phyloP scores from a whole-genome alignment of 2,888 invertebrate species.

The Nebria brevicollis region DNA sequence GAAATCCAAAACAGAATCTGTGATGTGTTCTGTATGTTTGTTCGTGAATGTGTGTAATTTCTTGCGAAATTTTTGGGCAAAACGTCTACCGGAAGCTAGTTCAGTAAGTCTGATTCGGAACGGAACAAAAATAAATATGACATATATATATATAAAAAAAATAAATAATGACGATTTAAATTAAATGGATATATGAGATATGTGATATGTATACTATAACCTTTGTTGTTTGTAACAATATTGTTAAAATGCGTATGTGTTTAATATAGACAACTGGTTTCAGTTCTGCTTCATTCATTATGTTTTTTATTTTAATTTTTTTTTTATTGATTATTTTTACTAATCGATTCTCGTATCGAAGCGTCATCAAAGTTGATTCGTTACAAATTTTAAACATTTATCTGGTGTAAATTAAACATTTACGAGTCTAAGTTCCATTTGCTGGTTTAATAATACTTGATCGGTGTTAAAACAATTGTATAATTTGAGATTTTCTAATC shows the following conservation, averaged over 20 bases:
- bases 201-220: conserved; percentile 18
- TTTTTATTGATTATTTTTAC: conserved; percentile 4
- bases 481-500: too few species aligned
- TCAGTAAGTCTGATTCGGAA: not conserved
- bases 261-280: conserved; percentile 6
- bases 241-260: conserved; percentile 19
- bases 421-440: too few species aligned
- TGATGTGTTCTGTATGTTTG: not conserved
- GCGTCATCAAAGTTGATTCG: not conserved
- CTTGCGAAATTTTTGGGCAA: not conserved
- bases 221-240: conserved; percentile 14
- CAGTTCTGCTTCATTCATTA: not conserved
- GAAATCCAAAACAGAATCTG: not conserved
- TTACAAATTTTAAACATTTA: too few species aligned
- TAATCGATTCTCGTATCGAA: not conserved
- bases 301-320: not conserved
- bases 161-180: not conserved
- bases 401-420: too few species aligned
- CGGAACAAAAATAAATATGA: not conserved
- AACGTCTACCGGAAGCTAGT: not conserved
- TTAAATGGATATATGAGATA: conserved; percentile 8
- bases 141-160: conserved; percentile 13
- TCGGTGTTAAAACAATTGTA: too few species aligned
- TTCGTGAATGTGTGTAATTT: not conserved
- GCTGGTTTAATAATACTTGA: too few species aligned